phyloP scores from a whole-genome alignment of 1,140 invertebrate genomes.

The Camponotus floridanus region DNA sequence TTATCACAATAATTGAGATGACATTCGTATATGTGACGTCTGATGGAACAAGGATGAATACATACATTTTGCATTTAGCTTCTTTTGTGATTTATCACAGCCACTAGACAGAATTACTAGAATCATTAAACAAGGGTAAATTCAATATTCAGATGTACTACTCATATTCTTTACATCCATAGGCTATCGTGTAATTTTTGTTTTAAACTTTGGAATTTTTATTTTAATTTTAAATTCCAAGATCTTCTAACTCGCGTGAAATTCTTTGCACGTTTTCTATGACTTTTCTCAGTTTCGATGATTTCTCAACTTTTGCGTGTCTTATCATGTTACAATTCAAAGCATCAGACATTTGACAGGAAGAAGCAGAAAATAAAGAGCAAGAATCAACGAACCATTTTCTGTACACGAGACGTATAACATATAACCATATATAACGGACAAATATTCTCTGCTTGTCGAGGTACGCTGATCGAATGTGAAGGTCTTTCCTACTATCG shows the following conservation, averaged over 20 bases:
- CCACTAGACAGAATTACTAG: not conserved
- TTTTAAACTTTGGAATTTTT: not conserved
- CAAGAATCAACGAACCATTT: constrained; percentile 3
- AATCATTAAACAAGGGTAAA: not conserved
- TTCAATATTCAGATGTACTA: not conserved
- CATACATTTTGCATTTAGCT: not conserved
- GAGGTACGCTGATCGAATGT: constrained; percentile 9
- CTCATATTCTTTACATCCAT: not conserved
- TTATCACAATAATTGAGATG: constrained; percentile 18
- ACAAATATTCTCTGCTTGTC: constrained; percentile 50
- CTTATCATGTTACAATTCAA: not conserved
- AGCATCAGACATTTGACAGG: constrained; percentile 4
- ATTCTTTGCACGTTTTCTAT: not conserved
- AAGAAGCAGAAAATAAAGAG: constrained; percentile 11
- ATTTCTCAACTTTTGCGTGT: not conserved
- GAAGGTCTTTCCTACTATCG: constrained; percentile 45
- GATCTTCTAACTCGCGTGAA: not conserved
- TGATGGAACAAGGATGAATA: not conserved
- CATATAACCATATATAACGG: not conserved
- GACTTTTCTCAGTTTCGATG: not conserved
- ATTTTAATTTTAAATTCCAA: not conserved
- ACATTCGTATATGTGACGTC: not conserved
- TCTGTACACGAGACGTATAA: constrained; percentile 1
- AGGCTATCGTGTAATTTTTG: too few relatives aligned
- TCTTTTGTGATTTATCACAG: constrained; percentile 2